Conservation (phyloP, 2,113 vertebrate genomes). For the Smithornis capensis region DNA sequence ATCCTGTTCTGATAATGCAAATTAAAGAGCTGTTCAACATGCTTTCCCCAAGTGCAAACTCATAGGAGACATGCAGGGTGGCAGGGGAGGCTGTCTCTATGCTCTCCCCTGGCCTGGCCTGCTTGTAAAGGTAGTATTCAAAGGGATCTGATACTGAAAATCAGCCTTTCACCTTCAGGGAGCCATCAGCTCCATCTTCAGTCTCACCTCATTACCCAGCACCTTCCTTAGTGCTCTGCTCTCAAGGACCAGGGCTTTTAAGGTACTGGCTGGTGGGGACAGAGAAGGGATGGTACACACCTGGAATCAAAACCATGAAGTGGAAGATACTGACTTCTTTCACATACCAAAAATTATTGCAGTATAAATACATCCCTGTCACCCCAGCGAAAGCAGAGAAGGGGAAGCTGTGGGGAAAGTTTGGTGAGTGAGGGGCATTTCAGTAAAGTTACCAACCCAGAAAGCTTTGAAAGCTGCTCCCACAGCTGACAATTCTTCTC, state of each 20-base stretch:
- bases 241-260: background rate
- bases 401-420: background rate
- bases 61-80: fast-evolving
- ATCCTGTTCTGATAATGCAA: background rate
- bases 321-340: conserved; percentile 55
- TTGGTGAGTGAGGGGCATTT: background rate
- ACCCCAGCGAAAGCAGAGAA: conserved; percentile 12
- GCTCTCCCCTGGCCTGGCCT: background rate
- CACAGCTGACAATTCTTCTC: background rate
- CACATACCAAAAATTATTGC: conserved; percentile 70
- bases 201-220: background rate
- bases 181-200: background rate
- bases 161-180: background rate
- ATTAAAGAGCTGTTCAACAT: background rate
- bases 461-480: background rate
- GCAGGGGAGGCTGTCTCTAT: background rate
- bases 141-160: background rate
- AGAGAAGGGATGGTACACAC: background rate
- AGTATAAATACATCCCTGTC: conserved; percentile 33
- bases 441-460: background rate
- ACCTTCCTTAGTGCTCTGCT: background rate
- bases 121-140: background rate
- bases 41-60: background rate
- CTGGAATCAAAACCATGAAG: background rate
- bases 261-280: background rate